Conservation (phyloP, 2,113 vertebrate genomes). For the Upupa epops region DNA sequence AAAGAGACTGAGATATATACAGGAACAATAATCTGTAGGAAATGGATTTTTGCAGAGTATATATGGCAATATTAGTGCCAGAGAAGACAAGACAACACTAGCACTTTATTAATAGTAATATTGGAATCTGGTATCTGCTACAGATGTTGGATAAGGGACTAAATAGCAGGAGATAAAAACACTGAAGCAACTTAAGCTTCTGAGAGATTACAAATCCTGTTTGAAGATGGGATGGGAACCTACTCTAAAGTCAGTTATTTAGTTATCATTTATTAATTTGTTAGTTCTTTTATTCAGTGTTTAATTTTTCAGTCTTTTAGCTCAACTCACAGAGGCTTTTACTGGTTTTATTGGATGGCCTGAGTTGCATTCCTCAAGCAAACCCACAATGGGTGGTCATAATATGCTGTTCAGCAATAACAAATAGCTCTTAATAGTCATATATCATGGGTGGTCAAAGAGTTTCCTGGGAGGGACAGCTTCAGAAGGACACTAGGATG, state of each 20-base stretch:
- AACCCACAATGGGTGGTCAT: neutral
- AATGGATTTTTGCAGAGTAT: neutral
- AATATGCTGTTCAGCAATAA: neutral
- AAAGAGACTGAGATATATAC: neutral
- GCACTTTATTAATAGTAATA: neutral
- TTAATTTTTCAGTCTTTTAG: neutral
- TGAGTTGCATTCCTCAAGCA: neutral
- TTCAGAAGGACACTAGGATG: neutral
- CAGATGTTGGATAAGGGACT: neutral
- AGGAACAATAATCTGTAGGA: neutral
- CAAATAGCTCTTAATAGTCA: neutral
- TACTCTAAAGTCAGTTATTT: neutral
- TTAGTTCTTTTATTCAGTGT: neutral
- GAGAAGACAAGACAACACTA: neutral
- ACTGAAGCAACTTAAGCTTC: neutral
- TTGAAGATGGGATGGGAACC: neutral
- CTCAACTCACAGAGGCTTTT: neutral
- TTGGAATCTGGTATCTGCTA: neutral
- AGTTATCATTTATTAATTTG: neutral
- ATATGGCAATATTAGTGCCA: neutral
- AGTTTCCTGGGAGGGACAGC: neutral
- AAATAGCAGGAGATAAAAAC: neutral
- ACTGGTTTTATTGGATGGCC: neutral
- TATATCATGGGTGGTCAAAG: neutral
- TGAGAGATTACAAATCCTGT: neutral